These are phyloP conservation scores for Epirrita christyi DNA, from an alignment of 2,888 invertebrate species.

Conservation along the genomic window DNA sequence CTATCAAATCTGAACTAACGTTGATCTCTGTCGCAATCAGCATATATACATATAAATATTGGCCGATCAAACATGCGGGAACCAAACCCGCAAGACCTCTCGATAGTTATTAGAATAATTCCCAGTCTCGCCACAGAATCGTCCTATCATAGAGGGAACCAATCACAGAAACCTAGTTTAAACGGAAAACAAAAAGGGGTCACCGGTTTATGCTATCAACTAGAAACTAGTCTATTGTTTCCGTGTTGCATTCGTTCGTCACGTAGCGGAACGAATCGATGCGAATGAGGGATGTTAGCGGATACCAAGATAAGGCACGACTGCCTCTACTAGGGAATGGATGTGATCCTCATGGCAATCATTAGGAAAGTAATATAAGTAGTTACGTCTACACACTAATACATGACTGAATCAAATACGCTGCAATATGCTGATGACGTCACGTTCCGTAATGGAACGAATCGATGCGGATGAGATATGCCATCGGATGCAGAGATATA, in stretches of 20 bases:
- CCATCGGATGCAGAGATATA: no score
- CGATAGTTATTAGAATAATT: not conserved
- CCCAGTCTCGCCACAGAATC: not conserved
- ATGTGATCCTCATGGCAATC: conserved; percentile 20
- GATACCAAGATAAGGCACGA: conserved; percentile 70
- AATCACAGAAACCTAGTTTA: not conserved
- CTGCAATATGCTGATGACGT: no score
- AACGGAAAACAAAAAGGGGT: conserved; percentile 11
- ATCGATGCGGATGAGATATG: no score
- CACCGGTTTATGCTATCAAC: conserved; percentile 15
- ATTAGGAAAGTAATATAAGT: conserved; percentile 16
- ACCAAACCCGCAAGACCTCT: not conserved
- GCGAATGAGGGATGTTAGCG: conserved; percentile 65
- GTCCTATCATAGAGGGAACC: no score
- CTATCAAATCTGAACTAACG: no score
- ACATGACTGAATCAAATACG: no score
- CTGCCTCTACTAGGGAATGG: conserved; percentile 43
- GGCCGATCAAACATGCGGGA: not conserved
- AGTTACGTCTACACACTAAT: no score
- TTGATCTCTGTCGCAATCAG: no score
- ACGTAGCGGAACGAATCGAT: conserved; percentile 63
- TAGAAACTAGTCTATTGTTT: conserved; percentile 16
- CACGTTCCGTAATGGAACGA: no score
- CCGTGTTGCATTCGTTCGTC: conserved; percentile 45
- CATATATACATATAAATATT: no score